These are phyloP conservation scores for Hirundichthys speculiger DNA, from an alignment of 2,113 vertebrate genomes.

Conservation along the genomic window DNA sequence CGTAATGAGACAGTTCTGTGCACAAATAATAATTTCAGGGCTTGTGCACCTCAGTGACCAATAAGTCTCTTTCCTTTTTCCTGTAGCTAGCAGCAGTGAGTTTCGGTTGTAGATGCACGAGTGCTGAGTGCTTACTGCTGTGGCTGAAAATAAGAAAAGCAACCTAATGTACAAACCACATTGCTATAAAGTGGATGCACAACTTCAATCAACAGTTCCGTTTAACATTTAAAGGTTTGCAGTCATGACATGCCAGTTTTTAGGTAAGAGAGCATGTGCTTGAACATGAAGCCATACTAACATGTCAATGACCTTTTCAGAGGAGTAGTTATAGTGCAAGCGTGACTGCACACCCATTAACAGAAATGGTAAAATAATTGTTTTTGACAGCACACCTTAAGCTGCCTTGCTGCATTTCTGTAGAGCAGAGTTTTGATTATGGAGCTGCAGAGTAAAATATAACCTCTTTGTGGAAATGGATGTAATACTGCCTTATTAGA, in stretches of 20 bases:
- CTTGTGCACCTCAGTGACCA: not conserved
- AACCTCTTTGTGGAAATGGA: slow-evolving; percentile 22
- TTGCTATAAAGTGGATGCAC: too few relatives aligned
- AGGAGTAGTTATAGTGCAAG: slow-evolving; percentile 29
- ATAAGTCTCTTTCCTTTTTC: slow-evolving; percentile 3
- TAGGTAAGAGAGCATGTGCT: slow-evolving; percentile 1
- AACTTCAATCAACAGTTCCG: too few relatives aligned
- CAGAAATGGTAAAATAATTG: not conserved
- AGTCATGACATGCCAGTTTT: not conserved
- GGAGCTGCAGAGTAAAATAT: slow-evolving; percentile 31
- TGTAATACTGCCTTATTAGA: slow-evolving; percentile 60
- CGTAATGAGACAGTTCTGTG: slow-evolving; percentile 2
- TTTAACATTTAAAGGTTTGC: not conserved
- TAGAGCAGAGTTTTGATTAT: slow-evolving; percentile 40
- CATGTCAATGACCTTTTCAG: slow-evolving; percentile 35
- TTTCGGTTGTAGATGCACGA: slow-evolving; percentile 5
- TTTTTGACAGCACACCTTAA: slow-evolving; percentile 47
- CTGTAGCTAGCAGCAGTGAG: not conserved
- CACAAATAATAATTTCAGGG: not conserved
- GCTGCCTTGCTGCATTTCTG: slow-evolving; percentile 60
- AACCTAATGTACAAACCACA: too few relatives aligned
- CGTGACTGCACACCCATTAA: slow-evolving; percentile 30
- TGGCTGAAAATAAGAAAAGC: not conserved
- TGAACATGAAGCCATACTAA: slow-evolving; percentile 37
- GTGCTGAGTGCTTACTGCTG: not conserved